Evolutionary conservation across 2,888 invertebrate genomes (phyloP), one percentile per base, ranked within the genome.

Genomic region (Chrysolina haemoptera): DNA sequence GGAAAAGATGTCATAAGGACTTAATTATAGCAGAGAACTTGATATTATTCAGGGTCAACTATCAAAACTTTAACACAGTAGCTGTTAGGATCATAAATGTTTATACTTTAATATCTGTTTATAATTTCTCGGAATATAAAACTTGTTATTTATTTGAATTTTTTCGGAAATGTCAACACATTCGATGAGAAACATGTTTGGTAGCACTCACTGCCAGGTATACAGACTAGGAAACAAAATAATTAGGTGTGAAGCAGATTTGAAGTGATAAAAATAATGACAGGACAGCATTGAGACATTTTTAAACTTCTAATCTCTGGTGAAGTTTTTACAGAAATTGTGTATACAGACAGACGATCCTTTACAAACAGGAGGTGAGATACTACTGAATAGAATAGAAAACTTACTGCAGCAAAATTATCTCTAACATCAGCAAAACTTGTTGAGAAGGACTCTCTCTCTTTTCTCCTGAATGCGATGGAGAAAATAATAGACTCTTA

Each of bases 21-120:
- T 63, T 71, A 74, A 74, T 74, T 71, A 64, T 43, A 22, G 48
- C 59, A 65, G 53, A 35, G 22, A 71, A 63, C 41, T 50, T 59
- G 59, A 59, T 59, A 59, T 75, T 75, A 65, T 71, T 71, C 75
- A 75, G 68, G 75, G 75, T 66, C 69, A 66, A 53, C 35, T 59
- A 75, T 65, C 71, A 64, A 71, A 75, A 69, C 55, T 59, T 59
- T 65, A 71, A 71, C 62, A 71, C 74, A 68, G 74, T 75, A 75
- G 74, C 71, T 18, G 16, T 22, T 59, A 59, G n/a, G 35, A 59
- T n/a, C 59, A 35, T 59, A 59, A 59, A 59, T 59, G 59, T 59
- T 59, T 22, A n/a, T 59, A 59, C 35, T 35, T 59, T 27, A 27
- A 59, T 59, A 59, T 16, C 9, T 59, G 59, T 59, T 73, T 62